Percentiles rank a stretch among this genome's conserved stretches.
Conservation (phyloP, 2,113 vertebrate genomes). For the Entomyzon cyanotis region DNA sequence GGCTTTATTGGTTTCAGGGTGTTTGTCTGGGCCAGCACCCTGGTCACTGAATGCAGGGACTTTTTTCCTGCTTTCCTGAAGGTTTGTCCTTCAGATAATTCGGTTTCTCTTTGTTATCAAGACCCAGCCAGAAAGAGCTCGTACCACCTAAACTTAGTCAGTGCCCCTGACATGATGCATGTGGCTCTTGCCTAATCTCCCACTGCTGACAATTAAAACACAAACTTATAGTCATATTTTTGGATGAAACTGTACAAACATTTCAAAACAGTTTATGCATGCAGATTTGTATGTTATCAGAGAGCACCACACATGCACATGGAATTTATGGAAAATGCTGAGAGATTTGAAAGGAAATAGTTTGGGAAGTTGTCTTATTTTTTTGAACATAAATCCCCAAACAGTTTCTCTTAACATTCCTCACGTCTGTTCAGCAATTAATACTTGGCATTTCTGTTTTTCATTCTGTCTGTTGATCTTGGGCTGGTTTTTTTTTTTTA, state of each 20-base stretch:
- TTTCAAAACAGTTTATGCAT: slow-evolving; percentile 65
- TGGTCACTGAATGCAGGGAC: background rate
- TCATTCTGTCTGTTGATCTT: background rate
- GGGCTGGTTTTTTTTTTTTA: too few relatives aligned
- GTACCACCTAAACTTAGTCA: background rate
- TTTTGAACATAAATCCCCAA: slow-evolving; percentile 48
- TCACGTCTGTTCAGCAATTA: background rate
- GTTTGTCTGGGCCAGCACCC: background rate
- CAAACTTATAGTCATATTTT: slow-evolving; percentile 60
- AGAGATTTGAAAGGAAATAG: slow-evolving; percentile 58
- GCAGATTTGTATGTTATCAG: slow-evolving; percentile 62
- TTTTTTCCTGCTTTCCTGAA: background rate
- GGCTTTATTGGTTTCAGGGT: background rate
- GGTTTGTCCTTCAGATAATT: background rate
- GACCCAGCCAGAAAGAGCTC: background rate
- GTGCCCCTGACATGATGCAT: slow-evolving; percentile 45
- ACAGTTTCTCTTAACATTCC: slow-evolving; percentile 59
- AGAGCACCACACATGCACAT: slow-evolving; percentile 44
- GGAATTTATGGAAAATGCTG: slow-evolving; percentile 62
- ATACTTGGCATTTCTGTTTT: slow-evolving; percentile 4
- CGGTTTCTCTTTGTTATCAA: background rate
- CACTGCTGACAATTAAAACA: slow-evolving; percentile 36
- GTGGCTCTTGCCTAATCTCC: slow-evolving; percentile 43
- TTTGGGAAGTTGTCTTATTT: slow-evolving; percentile 51
- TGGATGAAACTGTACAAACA: slow-evolving; percentile 62